Evolutionary conservation across 2,113 vertebrate species (phyloP), one percentile per base, ranked within the genome.

Genomic region (Oryzias javanicus): DNA sequence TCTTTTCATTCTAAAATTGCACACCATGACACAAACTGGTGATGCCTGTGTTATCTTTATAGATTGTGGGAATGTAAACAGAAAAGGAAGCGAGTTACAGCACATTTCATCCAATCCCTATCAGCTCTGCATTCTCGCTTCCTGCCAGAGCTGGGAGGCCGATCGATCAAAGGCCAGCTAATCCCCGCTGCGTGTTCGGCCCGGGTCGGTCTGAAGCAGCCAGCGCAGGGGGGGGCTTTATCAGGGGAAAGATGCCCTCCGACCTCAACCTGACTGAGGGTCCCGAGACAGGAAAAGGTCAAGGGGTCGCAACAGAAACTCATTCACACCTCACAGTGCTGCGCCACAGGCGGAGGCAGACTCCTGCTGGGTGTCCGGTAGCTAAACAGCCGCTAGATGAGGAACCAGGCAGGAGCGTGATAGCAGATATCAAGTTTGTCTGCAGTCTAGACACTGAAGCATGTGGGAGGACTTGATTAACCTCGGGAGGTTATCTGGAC

Each of bases 401-500:
- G 65, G n/a, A 42, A 64, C 17, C 42, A 44, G 54, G 62, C 29
- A 1, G 54, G 49, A 25, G 54, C 67, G 81, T 83, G 76, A 59
- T 6, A 59, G 60, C 60, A 81, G 67, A 82, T 83, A 86, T 84
- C 84, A 80, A 19, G 78, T 81, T 56, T 57, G 74, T 55, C 20
- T n/a, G 76, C 4, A 73, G 84, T 89, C 83, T 87, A 84, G 87
- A 89, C 83, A 40, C 57, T 52, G 58, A 85, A 82, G 72, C 81
- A 82, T 88, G 83, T 42, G 49, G 10, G 55, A 80, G 74, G 76
- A 80, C 69, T 70, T 18, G 49, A 75, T 56, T 82, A 64, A 55
- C 48, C 50, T 57, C 67, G 49, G 67, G 75, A 57, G 63, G 63
- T 80, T 80, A 86, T 86, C 82, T 82, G 22, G 16, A 42, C 19